These are phyloP conservation scores for Amazona vittata DNA, from an alignment of 2,113 vertebrate species.

Conservation along the genomic window DNA sequence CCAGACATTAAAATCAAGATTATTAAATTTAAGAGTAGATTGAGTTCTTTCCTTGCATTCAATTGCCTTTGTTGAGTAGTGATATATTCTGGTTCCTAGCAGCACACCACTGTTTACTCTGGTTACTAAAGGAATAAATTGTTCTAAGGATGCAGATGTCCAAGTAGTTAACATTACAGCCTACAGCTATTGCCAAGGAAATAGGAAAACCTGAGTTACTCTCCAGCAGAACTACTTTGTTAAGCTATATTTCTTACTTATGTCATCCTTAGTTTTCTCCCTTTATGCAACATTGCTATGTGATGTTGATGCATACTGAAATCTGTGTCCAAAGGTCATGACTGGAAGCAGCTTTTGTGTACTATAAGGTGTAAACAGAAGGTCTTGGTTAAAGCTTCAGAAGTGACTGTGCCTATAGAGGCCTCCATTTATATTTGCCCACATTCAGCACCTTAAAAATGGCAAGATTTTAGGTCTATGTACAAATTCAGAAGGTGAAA, in stretches of 20 bases:
- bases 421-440: neutral
- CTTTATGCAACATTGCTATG: neutral
- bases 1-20: slow-evolving; percentile 25
- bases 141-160: slow-evolving; percentile 69
- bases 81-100: slow-evolving; percentile 55
- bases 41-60: slow-evolving; percentile 50
- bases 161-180: slow-evolving; percentile 63
- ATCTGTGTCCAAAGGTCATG: neutral
- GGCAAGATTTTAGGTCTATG: neutral
- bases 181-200: slow-evolving; percentile 55
- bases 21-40: slow-evolving; percentile 39
- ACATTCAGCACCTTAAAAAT: neutral
- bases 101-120: slow-evolving; percentile 43
- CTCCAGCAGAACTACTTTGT: slow-evolving; percentile 46
- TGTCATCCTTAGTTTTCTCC: neutral
- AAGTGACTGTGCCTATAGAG: neutral
- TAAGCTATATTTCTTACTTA: slow-evolving; percentile 39
- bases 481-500: neutral
- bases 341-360: neutral
- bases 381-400: neutral
- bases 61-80: slow-evolving; percentile 17
- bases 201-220: slow-evolving; percentile 66
- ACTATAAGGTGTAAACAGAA: neutral
- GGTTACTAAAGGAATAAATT: slow-evolving; percentile 70
- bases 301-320: neutral